Evolutionary conservation across 1,140 invertebrate genomes (phyloP).

Genomic region (Temnothorax nylanderi): DNA sequence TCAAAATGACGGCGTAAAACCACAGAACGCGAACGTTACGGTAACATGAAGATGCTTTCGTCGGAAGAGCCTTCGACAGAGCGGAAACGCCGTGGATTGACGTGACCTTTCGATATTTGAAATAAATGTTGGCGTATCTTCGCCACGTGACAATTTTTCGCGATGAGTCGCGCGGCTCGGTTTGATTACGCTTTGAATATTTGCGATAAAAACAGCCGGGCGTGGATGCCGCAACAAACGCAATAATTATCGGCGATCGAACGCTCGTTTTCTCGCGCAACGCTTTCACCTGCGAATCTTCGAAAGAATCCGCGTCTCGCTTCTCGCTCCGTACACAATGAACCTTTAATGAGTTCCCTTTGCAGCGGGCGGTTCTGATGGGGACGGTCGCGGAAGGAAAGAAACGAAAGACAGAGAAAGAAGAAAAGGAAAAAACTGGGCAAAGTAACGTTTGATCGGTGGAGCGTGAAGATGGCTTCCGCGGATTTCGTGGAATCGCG

Average conservation of each 20-base stretch:
- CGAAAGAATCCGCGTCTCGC: slow-evolving; percentile 12
- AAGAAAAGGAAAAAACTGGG: slow-evolving; percentile 30
- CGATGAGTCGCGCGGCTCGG: too few species aligned
- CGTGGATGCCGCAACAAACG: neutral
- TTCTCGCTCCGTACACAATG: slow-evolving; percentile 31
- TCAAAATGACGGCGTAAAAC: neutral
- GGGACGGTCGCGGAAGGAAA: neutral
- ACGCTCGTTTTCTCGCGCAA: neutral
- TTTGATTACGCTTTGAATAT: neutral
- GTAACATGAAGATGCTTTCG: neutral
- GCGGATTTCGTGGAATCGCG: slow-evolving; percentile 63
- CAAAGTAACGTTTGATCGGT: slow-evolving; percentile 62
- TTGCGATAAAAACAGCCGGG: neutral
- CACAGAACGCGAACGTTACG: neutral
- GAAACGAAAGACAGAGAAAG: slow-evolving; percentile 3
- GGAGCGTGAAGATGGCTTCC: slow-evolving; percentile 63
- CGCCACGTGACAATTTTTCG: neutral
- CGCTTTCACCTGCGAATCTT: neutral
- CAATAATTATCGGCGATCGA: slow-evolving; percentile 57
- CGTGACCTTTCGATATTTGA: neutral
- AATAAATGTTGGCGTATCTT: neutral
- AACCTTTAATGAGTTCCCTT: slow-evolving; percentile 58
- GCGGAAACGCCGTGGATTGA: neutral
- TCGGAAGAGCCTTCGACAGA: neutral
- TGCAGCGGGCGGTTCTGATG: slow-evolving; percentile 13